phyloP scores from a whole-genome alignment of 2,797 vertebrate genomes.

The Graptemys geographica region DNA sequence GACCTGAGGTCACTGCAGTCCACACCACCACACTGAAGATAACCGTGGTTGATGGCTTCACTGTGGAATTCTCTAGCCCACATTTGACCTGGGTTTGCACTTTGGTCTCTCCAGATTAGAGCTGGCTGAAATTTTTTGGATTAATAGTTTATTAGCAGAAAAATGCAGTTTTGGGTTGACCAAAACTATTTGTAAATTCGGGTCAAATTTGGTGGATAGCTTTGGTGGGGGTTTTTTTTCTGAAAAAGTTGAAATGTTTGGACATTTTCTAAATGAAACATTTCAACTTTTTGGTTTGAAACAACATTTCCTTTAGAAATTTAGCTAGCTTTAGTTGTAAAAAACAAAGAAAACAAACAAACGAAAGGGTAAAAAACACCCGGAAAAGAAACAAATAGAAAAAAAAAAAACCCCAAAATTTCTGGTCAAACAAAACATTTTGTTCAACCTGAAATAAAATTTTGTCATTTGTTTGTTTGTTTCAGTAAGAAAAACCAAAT shows the following conservation, averaged over 20 bases:
- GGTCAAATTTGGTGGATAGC: background rate
- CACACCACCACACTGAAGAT: background rate
- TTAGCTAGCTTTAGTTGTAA: background rate
- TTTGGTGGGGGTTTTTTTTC: background rate
- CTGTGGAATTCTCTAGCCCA: background rate
- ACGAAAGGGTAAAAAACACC: background rate
- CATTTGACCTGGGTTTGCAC: background rate
- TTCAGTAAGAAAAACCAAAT: background rate
- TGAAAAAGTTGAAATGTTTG: background rate
- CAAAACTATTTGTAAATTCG: background rate
- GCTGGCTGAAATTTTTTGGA: background rate
- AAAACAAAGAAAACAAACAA: background rate
- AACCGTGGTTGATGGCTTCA: background rate
- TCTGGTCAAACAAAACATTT: background rate
- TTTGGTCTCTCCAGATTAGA: background rate
- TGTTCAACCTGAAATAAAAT: background rate
- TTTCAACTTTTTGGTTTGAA: background rate
- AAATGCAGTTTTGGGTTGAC: background rate
- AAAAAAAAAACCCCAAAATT: background rate
- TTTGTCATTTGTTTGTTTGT: background rate
- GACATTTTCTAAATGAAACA: background rate
- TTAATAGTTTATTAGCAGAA: background rate
- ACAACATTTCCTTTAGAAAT: background rate
- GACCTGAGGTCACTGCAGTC: background rate
- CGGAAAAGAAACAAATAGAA: background rate